Conservation (phyloP, 1,140 invertebrate genomes). For the Steinernema khuongi region DNA sequence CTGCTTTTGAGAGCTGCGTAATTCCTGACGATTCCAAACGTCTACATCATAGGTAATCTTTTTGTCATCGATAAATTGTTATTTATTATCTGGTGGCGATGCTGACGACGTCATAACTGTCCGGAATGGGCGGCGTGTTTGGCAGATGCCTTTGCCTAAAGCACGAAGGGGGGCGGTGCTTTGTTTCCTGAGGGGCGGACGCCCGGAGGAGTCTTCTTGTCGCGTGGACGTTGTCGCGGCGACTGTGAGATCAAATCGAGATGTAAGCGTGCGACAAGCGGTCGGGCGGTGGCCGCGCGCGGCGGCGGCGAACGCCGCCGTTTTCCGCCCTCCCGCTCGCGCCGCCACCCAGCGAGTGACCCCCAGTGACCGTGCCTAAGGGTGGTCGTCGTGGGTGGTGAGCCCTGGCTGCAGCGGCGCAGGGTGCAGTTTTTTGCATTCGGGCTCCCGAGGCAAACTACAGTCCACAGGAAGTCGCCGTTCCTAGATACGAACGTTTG, state of each 20-base stretch:
- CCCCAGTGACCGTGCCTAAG: not conserved
- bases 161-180: not conserved
- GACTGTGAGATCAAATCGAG: constrained; percentile 12
- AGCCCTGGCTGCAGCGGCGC: no score
- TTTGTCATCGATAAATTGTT: constrained; percentile 5
- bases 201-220: not conserved
- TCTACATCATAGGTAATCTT: not conserved
- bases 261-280: constrained; percentile 14
- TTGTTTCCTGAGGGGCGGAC: constrained; percentile 1
- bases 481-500: no score
- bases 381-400: no score
- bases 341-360: no score
- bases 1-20: no score
- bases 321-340: not conserved
- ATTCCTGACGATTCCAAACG: no score
- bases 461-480: no score
- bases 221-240: not conserved
- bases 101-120: constrained; percentile 3
- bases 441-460: no score
- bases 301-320: no score
- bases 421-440: no score
- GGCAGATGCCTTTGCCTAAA: not conserved
- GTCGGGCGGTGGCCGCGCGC: constrained; percentile 10
- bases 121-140: not conserved
- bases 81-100: not conserved